Evolutionary conservation across 37 sponge, comb jelly and placozoan genomes (phyloP), one percentile per base, ranked within the genome.

Genomic region (Amphimedon queenslandica): DNA sequence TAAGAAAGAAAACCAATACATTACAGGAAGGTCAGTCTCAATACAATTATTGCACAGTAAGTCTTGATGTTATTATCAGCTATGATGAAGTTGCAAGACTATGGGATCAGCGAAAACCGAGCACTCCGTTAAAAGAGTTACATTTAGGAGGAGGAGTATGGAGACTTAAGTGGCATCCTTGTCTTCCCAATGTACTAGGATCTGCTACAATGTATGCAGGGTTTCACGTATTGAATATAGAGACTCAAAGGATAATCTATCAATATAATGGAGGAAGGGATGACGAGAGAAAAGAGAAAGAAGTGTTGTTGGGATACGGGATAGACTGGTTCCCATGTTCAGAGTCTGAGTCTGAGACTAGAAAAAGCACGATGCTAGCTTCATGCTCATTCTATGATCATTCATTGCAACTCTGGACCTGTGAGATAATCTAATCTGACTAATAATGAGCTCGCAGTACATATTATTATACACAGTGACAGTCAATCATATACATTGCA

Each of bases 101-200:
- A 0, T 96, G 90, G 90, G 96, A 96, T 55, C 71, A 47, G 4
- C 73, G 94, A 0, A 58, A 73, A 4, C 39, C 92, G 71, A 63
- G 47, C 25, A 35, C 27, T 33, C 93, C 96, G 29, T 33, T 96
- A 53, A 69, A 58, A 28, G 69, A 77, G 41, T 3, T 56, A 20
- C 32, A 30, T 4, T 56, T 93, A 6, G 96, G 94, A n/a, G 96
- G 96, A 55, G 96, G 96, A 0, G 77, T 96, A 23, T 96, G 96
- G 96, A 80, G 96, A 36, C 39, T 96, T 16, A 96, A 96, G 66
- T 93, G 93, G 85, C 76, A 86, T 40, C 81, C 69, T 5, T 27
- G 24, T 3, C 32, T 75, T 42, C 64, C 87, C 8, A 32, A 77
- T 64, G 21, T 74, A 40, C 0, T 82, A 11, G 71, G 78, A 20